Evolutionary conservation across 2,888 invertebrate species (phyloP).

Genomic region (Caenorhabditis zanzibari): DNA sequence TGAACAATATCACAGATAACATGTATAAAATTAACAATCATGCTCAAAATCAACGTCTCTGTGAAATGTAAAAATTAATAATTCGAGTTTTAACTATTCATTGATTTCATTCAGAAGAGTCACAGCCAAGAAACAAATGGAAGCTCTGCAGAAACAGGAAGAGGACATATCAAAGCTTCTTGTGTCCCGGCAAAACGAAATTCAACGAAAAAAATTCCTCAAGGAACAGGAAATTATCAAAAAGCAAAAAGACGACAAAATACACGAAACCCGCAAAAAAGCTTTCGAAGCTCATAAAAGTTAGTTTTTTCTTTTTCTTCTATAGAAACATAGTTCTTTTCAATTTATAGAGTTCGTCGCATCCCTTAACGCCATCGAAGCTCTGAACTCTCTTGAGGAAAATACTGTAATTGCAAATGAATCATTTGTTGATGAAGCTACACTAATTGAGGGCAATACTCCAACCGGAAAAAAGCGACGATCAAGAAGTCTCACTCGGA

Average conservation of each 20-base stretch:
- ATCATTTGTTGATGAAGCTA: not conserved
- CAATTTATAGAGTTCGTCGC: constrained; percentile 3
- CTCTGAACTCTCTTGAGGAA: not conserved
- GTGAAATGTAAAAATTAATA: not conserved
- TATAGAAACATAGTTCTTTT: not conserved
- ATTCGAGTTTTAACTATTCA: too few relatives aligned
- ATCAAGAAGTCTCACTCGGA: constrained; percentile 30
- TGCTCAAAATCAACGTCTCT: not conserved
- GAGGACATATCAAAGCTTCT: not conserved
- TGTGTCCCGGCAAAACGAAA: too few relatives aligned
- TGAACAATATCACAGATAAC: constrained; percentile 2
- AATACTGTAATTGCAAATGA: not conserved
- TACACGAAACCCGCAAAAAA: not conserved
- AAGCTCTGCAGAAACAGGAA: not conserved
- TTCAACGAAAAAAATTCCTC: too few relatives aligned
- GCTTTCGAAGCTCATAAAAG: constrained; percentile 18
- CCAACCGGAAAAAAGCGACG: constrained; percentile 3
- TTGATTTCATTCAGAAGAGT: not conserved
- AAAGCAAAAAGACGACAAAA: not conserved
- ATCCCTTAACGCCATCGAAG: not conserved
- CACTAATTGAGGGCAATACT: not conserved
- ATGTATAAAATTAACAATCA: constrained; percentile 26
- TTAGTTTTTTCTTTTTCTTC: not conserved
- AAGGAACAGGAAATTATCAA: not conserved
- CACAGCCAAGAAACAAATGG: not conserved